Evolutionary conservation across 2,113 vertebrate species (phyloP), one percentile per base, ranked within the genome.

Genomic region (Erythrocercus mccallii): DNA sequence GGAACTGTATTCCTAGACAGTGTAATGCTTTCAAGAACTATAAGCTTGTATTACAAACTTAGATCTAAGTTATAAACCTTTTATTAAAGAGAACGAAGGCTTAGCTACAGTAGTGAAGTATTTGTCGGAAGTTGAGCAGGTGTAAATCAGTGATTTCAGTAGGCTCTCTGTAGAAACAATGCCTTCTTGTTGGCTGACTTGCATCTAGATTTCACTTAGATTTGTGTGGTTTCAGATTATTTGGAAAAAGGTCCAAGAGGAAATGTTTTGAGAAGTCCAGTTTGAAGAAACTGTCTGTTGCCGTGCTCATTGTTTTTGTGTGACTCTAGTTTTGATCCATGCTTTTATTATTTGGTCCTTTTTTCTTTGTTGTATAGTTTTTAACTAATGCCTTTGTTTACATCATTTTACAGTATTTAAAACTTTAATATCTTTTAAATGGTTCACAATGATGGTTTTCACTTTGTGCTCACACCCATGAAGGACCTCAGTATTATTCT

Each of bases 21-120:
- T 38, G 7, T 84, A 66, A 72, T 69, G 6, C 40, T 76, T 3
- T 91, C 56, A 33, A 60, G 60, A 87, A 70, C 65, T 19, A 31
- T 3, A 20, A 70, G 44, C 8, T 83, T 12, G 2, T 71, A 22
- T 56, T 40, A 28, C 37, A 38, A 61, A 42, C 16, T 78, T 58
- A 31, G 9, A 15, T 86, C 6, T 22, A 11, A 54, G 9, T 30
- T 89, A 37, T 53, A 64, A 66, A 68, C 14, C 9, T 27, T 71
- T 71, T 47, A 31, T 68, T 51, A 33, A 84, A 69, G 45, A 17
- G 17, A 35, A 35, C 0, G 0, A 44, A 69, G n/a, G 14, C 35
- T 84, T 88, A 37, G 7, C 25, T 82, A 8, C 37, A 40, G 53
- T 51, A 65, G 11, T 30, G 7, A 74, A 66, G 35, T 51, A 44